These are phyloP conservation scores for Philaenus spumarius DNA, from an alignment of 1,140 invertebrate genomes.

Conservation along the genomic window DNA sequence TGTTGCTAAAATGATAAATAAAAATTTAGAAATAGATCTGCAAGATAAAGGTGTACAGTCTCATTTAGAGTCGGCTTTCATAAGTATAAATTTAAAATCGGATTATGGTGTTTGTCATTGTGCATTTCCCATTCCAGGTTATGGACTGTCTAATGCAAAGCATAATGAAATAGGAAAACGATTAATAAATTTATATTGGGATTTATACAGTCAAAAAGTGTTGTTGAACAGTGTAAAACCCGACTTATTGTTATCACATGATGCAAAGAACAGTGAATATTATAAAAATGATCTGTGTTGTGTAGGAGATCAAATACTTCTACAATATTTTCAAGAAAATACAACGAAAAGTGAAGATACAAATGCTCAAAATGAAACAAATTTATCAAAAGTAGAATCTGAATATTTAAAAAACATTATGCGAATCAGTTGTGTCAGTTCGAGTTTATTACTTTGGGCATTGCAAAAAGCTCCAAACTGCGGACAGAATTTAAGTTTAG, in stretches of 20 bases:
- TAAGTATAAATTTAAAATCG: conserved; percentile 1
- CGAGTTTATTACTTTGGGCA: conserved; percentile 2
- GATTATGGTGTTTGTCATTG: conserved; percentile 16
- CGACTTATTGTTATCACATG: conserved; percentile 12
- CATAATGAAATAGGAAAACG: conserved; percentile 2
- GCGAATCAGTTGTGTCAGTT: conserved; percentile 8
- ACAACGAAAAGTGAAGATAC: neutral
- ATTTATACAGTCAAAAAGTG: conserved; percentile 3
- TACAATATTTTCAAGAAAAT: conserved; percentile 3
- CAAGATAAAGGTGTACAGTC: conserved; percentile 8
- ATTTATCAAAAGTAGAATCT: neutral
- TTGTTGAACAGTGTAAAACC: conserved; percentile 14
- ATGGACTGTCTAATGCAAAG: neutral
- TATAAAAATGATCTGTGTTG: neutral
- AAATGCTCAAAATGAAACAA: neutral
- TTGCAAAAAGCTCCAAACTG: neutral
- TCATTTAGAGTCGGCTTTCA: conserved; percentile 23
- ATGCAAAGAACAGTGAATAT: neutral
- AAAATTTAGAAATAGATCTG: conserved; percentile 12
- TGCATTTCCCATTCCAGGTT: conserved; percentile 17
- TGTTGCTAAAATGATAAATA: conserved; percentile 24
- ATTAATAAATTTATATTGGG: conserved; percentile 14
- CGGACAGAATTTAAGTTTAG: conserved; percentile 1
- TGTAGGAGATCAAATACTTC: too few species aligned
- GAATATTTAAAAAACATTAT: conserved; percentile 7